Base-by-base conservation (phyloP, 2,797 vertebrate genomes). In the Hybognathus amarus region DNA sequence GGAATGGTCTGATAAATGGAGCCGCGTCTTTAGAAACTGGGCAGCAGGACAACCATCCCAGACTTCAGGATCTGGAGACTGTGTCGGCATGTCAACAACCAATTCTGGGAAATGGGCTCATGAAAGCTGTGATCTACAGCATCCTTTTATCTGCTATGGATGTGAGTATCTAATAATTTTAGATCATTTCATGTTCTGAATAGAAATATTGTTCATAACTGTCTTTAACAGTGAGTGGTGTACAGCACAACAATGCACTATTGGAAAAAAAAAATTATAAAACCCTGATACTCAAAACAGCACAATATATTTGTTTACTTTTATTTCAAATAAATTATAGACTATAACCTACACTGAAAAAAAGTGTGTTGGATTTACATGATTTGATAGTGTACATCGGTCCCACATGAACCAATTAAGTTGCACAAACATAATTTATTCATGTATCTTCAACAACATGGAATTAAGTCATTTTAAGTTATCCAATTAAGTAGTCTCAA, bases 91-190 rank as follows among this genome's bases (percentile, higher is more conserved):
- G 50, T 17, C 36, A 36, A 59, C 13, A 22, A 27, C 0, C 8
- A 1, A 54, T 20, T 82, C 59, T 67, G 79, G 83, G 15, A 82
- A 61, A 82, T 84, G 86, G 83, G 24, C 1, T 27, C 40, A 13
- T 6, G 5, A 56, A 11, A 24, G 2, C 18, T 87, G 83, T 67
- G 56, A n/a, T 27, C 2, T 36, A 20, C 5, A 6, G 33, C 15
- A 52, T 1, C 67, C 13, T n/a, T 84, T 85, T 20, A 56, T 87
- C n/a, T 87, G 86, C 71, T 5, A 85, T 56, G 78, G 86, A 83
- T 5, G 86, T 85, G 77, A 87, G 80, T 18, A 20, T 30, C 45
- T 27, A 47, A 70, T 42, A 70, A 47, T 27, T 18, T n/a, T 66
- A 66, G 30, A 69, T 22, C 20, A 38, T 22, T 20, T 40, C 38